Evolutionary conservation across 2,797 vertebrate species (phyloP).

Genomic region (Sphenopsis melanotis): DNA sequence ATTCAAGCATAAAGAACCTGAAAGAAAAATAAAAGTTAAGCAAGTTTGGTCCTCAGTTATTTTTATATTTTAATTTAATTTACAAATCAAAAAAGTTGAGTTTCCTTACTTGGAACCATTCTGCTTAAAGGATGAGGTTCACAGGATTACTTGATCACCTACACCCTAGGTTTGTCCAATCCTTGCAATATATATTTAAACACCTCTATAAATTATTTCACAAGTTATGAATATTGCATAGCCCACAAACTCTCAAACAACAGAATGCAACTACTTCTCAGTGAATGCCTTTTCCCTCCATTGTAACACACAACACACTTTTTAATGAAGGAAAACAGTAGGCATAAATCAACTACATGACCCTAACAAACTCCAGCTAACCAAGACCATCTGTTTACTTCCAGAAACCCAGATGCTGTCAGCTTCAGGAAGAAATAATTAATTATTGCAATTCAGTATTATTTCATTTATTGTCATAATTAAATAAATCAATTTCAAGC

Average conservation of each 20-base stretch:
- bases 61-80: background rate
- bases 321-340: background rate
- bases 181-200: background rate
- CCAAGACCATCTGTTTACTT: background rate
- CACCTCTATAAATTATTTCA: background rate
- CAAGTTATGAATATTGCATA: background rate
- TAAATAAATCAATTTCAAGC: background rate
- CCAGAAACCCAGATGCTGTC: background rate
- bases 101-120: background rate
- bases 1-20: background rate
- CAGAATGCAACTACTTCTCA: background rate
- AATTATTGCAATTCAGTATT: background rate
- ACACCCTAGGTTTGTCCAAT: background rate
- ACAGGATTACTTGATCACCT: background rate
- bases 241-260: background rate
- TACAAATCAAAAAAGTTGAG: background rate
- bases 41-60: background rate
- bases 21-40: background rate
- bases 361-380: conserved; percentile 4
- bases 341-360: background rate
- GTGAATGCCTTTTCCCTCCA: background rate
- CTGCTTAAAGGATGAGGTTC: background rate
- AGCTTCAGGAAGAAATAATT: background rate
- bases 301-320: background rate
- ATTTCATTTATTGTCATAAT: background rate